phyloP scores from a whole-genome alignment of 2,113 vertebrate genomes.

The Atractosteus spatula region DNA sequence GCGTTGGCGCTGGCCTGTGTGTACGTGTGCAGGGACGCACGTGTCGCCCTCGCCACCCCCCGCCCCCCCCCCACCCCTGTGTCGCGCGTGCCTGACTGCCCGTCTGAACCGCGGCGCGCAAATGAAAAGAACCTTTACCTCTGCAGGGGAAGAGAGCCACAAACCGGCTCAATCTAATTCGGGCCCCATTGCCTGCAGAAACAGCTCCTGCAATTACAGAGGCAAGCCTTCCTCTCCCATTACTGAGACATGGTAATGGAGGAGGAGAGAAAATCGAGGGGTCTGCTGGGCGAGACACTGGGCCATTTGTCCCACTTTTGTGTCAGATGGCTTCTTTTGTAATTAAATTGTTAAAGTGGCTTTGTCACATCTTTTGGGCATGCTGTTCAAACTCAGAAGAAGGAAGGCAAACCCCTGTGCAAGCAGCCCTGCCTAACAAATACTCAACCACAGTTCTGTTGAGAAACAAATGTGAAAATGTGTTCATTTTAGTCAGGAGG shows the following conservation, averaged over 20 bases:
- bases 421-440: too few species aligned
- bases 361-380: too few species aligned
- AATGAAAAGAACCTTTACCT: neutral
- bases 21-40: neutral
- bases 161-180: slow-evolving; percentile 6
- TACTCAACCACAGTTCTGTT: too few species aligned
- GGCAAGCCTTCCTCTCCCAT: neutral
- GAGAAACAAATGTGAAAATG: too few species aligned
- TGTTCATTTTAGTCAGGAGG: too few species aligned
- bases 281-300: neutral
- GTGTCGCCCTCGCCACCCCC: neutral
- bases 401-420: too few species aligned
- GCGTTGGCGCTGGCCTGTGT: neutral
- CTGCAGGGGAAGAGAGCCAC: neutral
- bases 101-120: neutral
- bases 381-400: too few species aligned
- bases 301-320: neutral
- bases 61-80: neutral
- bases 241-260: neutral
- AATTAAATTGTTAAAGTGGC: too few species aligned
- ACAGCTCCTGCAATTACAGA: neutral
- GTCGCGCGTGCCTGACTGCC: neutral
- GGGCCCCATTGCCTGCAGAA: neutral
- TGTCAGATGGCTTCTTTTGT: neutral
- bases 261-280: neutral